phyloP scores from a whole-genome alignment of 1,140 invertebrate genomes.

The Lucilia cuprina region DNA sequence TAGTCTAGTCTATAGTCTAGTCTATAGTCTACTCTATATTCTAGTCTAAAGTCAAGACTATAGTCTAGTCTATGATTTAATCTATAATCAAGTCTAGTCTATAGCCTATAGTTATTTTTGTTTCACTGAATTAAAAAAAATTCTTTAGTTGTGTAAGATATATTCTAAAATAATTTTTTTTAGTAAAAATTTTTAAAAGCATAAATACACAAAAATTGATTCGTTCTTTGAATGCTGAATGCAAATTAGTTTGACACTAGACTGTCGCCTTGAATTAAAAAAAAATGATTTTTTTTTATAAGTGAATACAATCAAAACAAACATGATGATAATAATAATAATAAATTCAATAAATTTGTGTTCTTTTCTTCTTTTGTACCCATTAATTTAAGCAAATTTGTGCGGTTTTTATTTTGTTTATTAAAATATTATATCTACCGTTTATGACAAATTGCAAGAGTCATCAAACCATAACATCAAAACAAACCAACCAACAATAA shows the following conservation, averaged over 20 bases:
- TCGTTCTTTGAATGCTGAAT: not conserved
- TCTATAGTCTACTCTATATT: no score
- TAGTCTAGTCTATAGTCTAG: no score
- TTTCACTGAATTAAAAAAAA: no score
- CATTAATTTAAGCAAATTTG: not conserved
- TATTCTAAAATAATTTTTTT: no score
- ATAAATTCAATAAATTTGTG: not conserved
- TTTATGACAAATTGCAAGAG: constrained; percentile 14
- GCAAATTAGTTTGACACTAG: not conserved
- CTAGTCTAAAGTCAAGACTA: no score
- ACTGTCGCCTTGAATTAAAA: not conserved
- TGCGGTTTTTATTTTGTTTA: not conserved
- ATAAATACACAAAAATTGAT: not conserved
- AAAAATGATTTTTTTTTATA: not conserved
- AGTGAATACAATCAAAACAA: not conserved
- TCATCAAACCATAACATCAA: not conserved
- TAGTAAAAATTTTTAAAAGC: no score
- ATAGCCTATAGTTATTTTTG: no score
- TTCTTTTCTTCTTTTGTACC: not conserved
- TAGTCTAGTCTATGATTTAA: no score
- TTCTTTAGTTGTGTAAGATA: no score
- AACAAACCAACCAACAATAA: not conserved
- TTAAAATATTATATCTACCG: not conserved
- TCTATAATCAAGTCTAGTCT: no score
- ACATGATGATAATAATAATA: not conserved